Percentiles rank a stretch among this genome's conserved stretches.
These are phyloP conservation scores for Echiichthys vipera DNA, from an alignment of 2,797 vertebrate genomes.

Conservation along the genomic window DNA sequence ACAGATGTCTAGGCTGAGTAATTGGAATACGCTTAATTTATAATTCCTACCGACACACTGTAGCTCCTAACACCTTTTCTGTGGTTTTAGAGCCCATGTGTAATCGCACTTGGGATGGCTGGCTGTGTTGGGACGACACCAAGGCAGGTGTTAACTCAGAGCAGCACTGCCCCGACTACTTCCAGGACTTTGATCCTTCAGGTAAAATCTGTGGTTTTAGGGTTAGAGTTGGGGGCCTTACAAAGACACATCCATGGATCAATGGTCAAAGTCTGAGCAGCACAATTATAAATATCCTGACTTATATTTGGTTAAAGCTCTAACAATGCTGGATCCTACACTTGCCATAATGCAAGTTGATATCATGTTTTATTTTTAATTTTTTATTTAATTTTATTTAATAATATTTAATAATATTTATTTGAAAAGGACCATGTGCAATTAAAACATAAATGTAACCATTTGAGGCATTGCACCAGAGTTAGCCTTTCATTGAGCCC, in stretches of 20 bases:
- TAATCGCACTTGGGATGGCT: constrained; percentile 98
- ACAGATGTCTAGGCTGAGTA: neutral
- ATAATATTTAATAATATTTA: too few relatives aligned
- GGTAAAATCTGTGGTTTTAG: constrained; percentile 80
- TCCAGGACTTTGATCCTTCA: constrained; percentile 96
- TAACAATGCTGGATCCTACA: neutral
- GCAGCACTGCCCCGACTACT: constrained; percentile 97
- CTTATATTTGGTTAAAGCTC: neutral
- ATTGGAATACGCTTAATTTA: neutral
- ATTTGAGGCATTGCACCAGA: too few relatives aligned
- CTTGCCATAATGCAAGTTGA: neutral
- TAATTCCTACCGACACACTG: neutral
- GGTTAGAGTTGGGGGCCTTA: neutral
- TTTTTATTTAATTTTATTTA: too few relatives aligned
- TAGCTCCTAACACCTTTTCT: neutral
- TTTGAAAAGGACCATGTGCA: too few relatives aligned
- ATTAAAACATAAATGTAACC: too few relatives aligned
- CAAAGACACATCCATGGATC: neutral
- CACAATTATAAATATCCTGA: neutral
- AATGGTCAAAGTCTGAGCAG: neutral
- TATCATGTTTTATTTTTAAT: too few relatives aligned
- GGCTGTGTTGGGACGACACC: constrained; percentile 96
- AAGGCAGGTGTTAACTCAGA: constrained; percentile 85
- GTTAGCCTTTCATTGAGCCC: too few relatives aligned
- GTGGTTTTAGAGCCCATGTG: constrained; percentile 85